Base-by-base conservation (phyloP, 2,113 vertebrate genomes). In the Apaloderma vittatum region DNA sequence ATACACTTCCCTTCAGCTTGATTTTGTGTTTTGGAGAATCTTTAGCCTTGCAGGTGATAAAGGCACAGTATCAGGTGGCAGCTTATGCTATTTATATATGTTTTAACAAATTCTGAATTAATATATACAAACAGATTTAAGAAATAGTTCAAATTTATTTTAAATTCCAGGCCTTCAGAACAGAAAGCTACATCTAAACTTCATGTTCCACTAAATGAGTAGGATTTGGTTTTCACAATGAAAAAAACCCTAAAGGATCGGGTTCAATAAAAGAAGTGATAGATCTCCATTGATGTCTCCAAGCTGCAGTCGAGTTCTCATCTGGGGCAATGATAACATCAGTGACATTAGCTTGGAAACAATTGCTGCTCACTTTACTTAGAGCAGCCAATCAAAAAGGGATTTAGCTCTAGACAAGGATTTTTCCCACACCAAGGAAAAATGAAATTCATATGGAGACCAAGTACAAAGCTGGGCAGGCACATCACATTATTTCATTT, bases 341-440 rank as follows among this genome's bases (percentile, higher is more conserved):
- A 86, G 51, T 66, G 68, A 68, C 74, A 93, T 58, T 17, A 66
- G 10, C 36, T 84, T 59, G 48, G 48, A 84, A 94, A 72, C 72
- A 93, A 68, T 6, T 58, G 29, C 29, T 92, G 43, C 84, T 89
- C 86, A 68, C 76, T 93, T 89, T 86, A 94, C 73, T 88, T 84
- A 78, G 34, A 86, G 72, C 59, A 92, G 65, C 40, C 79, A 96
- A 52, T 59, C 91, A 58, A 54, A 91, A 74, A 46, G 37, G 48
- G 83, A 88, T 95, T 92, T 84, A 62, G 90, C 96, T 88, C 72
- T 46, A 82, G 59, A 67, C 59, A 19, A 71, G 51, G 58, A 49
- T 11, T 91, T 83, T 91, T 88, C 83, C 86, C 89, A 94, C 55
- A 87, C 9, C 27, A 51, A 63, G 32, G 55, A 86, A 90, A 94